Evolutionary conservation across 2,797 vertebrate genomes (phyloP).

Genomic region (Capromys pilorides): DNA sequence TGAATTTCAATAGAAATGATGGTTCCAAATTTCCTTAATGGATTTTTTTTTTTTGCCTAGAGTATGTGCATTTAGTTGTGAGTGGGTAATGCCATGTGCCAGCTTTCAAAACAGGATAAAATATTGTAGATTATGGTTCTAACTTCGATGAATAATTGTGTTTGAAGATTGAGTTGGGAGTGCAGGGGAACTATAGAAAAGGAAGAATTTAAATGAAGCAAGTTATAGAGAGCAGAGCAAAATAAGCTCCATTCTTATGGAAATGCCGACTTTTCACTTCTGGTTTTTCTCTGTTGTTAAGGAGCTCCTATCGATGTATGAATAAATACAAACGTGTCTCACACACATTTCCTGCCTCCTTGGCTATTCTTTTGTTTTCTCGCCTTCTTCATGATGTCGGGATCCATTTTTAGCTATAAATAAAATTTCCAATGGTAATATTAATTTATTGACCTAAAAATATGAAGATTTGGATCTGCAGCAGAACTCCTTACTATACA

Average conservation of each 20-base stretch:
- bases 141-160: constrained; percentile 54
- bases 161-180: constrained; percentile 9
- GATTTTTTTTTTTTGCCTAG: constrained; percentile 39
- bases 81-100: constrained; percentile 32
- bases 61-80: constrained; percentile 46
- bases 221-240: neutral
- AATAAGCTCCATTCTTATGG: neutral
- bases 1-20: constrained; percentile 67
- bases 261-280: neutral
- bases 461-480: neutral
- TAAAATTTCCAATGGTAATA: neutral
- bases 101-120: constrained; percentile 56
- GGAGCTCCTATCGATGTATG: neutral
- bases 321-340: neutral
- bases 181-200: neutral
- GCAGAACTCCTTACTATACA: neutral
- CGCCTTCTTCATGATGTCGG: neutral
- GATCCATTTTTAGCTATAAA: neutral
- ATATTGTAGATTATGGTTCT: constrained; percentile 40
- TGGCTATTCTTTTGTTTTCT: neutral
- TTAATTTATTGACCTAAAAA: neutral
- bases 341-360: neutral
- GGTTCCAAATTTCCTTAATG: constrained; percentile 70
- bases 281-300: constrained; percentile 15
- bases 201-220: constrained; percentile 9